These are phyloP conservation scores for Perccottus glenii DNA, from an alignment of 2,113 vertebrate species.

Conservation along the genomic window DNA sequence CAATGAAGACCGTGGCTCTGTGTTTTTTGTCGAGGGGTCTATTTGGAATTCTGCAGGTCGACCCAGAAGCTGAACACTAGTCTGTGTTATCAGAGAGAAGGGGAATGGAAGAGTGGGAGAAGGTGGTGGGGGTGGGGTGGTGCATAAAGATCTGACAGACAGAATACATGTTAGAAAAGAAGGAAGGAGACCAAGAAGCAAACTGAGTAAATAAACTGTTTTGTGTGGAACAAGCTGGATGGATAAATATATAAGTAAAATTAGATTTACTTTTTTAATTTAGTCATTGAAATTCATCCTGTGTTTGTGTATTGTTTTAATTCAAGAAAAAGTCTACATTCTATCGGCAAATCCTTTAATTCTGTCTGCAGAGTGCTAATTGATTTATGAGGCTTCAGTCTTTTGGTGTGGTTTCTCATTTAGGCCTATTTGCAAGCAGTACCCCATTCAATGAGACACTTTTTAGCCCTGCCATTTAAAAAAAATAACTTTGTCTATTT, in stretches of 20 bases:
- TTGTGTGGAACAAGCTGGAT: slow-evolving; percentile 7
- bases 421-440: not conserved
- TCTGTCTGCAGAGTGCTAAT: slow-evolving; percentile 3
- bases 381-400: slow-evolving; percentile 15
- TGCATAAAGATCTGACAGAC: slow-evolving; percentile 41
- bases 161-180: slow-evolving; percentile 17
- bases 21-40: slow-evolving; percentile 56
- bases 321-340: slow-evolving; percentile 6
- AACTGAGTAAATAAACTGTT: slow-evolving; percentile 47
- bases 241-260: not conserved
- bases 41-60: slow-evolving; percentile 73
- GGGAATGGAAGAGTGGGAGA: slow-evolving; percentile 34
- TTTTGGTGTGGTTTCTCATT: slow-evolving; percentile 13
- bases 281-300: too few relatives aligned
- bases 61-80: slow-evolving; percentile 61
- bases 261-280: not conserved
- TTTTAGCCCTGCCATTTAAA: slow-evolving; percentile 14
- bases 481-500: not conserved
- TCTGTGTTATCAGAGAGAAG: slow-evolving; percentile 66
- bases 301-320: not conserved
- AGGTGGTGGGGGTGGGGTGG: slow-evolving; percentile 20
- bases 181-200: slow-evolving; percentile 22
- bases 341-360: not conserved
- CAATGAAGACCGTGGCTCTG: slow-evolving; percentile 43
- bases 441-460: not conserved